Evolutionary conservation across 2,888 invertebrate genomes (phyloP).

Genomic region (Galerucella pusilla): DNA sequence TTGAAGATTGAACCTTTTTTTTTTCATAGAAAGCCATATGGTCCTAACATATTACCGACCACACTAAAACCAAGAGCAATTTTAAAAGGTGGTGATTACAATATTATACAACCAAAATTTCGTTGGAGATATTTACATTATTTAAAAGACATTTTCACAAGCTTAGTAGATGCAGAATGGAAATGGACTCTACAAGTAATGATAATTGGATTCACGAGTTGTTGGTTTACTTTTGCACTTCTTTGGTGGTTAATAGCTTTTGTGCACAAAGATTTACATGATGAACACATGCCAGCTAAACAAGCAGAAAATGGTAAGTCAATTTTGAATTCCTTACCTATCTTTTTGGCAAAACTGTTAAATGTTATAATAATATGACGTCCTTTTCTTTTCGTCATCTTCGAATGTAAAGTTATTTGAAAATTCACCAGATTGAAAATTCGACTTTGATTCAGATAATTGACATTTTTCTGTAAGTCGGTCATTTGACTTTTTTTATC

Average conservation of each 20-base stretch:
- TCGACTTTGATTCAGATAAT: too few relatives aligned
- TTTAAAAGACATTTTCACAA: slow-evolving; percentile 88
- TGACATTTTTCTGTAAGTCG: too few relatives aligned
- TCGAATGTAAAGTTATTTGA: too few relatives aligned
- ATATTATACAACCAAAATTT: slow-evolving; percentile 88
- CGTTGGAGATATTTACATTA: slow-evolving; percentile 81
- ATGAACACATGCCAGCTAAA: slow-evolving; percentile 67
- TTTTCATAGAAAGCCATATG: slow-evolving; percentile 47
- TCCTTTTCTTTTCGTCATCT: too few relatives aligned
- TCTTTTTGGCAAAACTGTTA: background rate
- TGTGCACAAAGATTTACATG: slow-evolving; percentile 89
- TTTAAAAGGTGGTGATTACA: slow-evolving; percentile 95
- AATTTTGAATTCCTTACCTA: background rate
- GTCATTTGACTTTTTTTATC: too few relatives aligned
- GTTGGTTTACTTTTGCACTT: slow-evolving; percentile 92
- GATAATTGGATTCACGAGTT: slow-evolving; percentile 87
- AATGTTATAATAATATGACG: too few relatives aligned
- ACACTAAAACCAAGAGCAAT: slow-evolving; percentile 81
- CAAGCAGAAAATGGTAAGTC: slow-evolving; percentile 64
- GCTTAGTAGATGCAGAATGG: slow-evolving; percentile 94
- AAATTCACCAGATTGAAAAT: too few relatives aligned
- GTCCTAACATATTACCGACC: slow-evolving; percentile 65
- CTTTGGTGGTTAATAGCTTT: slow-evolving; percentile 96
- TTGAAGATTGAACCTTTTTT: background rate
- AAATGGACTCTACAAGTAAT: slow-evolving; percentile 92